Evolutionary conservation across 2,888 invertebrate species (phyloP), one percentile per base, ranked within the genome.

Genomic region (Carcina quercana): DNA sequence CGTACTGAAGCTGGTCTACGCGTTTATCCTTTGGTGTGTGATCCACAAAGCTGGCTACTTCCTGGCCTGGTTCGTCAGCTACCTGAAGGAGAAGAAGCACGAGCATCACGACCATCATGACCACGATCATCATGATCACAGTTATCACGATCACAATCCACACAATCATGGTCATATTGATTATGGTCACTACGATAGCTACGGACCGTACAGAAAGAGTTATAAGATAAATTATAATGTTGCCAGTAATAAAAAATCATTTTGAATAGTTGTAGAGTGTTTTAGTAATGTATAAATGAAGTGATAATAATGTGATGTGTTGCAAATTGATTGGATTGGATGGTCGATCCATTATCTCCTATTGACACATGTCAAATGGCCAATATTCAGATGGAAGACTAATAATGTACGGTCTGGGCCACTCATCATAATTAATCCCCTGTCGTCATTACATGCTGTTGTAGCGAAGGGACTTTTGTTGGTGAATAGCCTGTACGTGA

Each of bases 41-140:
- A 55, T 82, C 1, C 80, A 82, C 58, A 82, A 83, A 37, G 82
- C 82, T 1, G 80, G 82, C 25, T 83, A 80, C 57, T 73, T 83
- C 59, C 59, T 83, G 19, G 46, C 60, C 43, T 83, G 82, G 82
- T 78, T 82, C 49, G 57, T 70, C 31, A 59, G 59, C 45, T 79
- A 71, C 49, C 53, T 82, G 11, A 79, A 76, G 38, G 76, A 78
- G 33, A 60, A 73, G 59, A 78, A 79, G 37, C 54, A 63, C 0
- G 49, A 63, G 1, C 44, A 68, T 26, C 51, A 64, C 10, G 50
- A 54, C 1, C 46, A 61, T 22, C 52, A 54, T 7, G 46, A 53
- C 5, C 48, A 42, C 10, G 38, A 45, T 11, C 41, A 44, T 4
- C 43, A 47, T n/a, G 42, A 56, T 3, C 48, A 51, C 8, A n/a